Evolutionary conservation across 2,797 vertebrate genomes (phyloP), one percentile per base, ranked within the genome.

Genomic region (Enteromius thamalakanensis): DNA sequence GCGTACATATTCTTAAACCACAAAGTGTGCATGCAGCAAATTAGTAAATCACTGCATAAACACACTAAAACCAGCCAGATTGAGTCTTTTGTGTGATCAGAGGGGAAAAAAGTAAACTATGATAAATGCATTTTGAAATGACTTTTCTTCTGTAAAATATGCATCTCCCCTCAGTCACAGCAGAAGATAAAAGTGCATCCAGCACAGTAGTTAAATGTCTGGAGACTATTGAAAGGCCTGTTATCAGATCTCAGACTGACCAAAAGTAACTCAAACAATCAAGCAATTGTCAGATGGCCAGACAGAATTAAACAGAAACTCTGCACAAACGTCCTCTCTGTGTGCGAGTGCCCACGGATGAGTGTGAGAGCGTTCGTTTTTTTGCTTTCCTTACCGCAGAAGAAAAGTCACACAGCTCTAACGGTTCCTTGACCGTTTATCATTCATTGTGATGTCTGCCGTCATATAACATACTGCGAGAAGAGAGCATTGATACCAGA

Each of bases 181-280:
- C 29, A 65, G 32, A 17, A 34, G 64, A 65, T 1, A 10, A 6
- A 17, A 17, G 3, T 11, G 17, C 32, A 67, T 40, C 60, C 14
- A 32, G 26, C 60, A 64, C 26, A 60, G 53, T 62, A n/a, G 55
- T n/a, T 58, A 68, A 79, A 76, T 8, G 15, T 29, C 51, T 84
- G 53, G 60, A 40, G 23, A 42, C 64, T 60, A 51, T 75, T 80
- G 70, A 85, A 85, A 85, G 82, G 83, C 64, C 80, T 77, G 76
- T 80, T 85, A 87, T 85, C 83, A 83, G 83, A 80, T 85, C 83
- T 64, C 83, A 87, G 76, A 83, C 82, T 69, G 80, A 76, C 53
- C 68, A 45, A 21, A 76, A 76, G 51, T 26, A 77, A 67, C 77
- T 80, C 84, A 67, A 80, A 87, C 86, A 87, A 85, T 77, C 51